Evolutionary conservation across 2,888 invertebrate genomes (phyloP), one percentile per base, ranked within the genome.

Genomic region (Rosalia funebris): DNA sequence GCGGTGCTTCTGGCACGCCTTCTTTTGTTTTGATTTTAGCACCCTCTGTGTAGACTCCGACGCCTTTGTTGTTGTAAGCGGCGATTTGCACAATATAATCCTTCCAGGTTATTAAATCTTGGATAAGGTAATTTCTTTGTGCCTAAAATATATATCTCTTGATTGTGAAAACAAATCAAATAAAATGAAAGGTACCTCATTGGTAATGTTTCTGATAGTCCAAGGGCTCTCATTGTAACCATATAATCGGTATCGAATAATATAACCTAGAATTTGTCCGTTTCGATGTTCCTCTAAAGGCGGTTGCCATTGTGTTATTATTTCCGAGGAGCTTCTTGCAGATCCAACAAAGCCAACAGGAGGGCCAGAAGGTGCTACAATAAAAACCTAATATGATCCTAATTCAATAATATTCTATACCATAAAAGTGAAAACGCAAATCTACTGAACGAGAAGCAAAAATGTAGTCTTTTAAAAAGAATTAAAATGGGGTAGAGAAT

Each of bases 51-150:
- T 91, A 98, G 0, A 92, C 89, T 0, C 99, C 99, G 1, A 95
- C 91, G 0, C 98, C 99, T 84, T 96, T 95, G 71, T 95, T 93
- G 80, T 99, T 99, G 79, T 92, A 98, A 0, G 98, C 96, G 0
- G 98, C 96, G 60, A 99, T 95, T 83, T 95, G 95, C 0, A 99
- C 91, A 53, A 95, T 90, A 77, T 99, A 99, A 81, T 96, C 96
- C 79, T 97, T 96, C 96, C 97, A 98, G 0, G 96, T 96, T 60
- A 98, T 98, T 64, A 99, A 84, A 75, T 96, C 96, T 71, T 92
- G 89, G 54, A 98, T 93, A 1, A 96, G 85, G 76, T 91, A 96
- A 79, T 93, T 95, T 71, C 95, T 88, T 77, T 95, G 94, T 0
- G 93, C 93, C 80, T 83, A 69, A 25, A 76, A 59, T 5, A 42